These are phyloP conservation scores for Drosophila mauritiana DNA, from an alignment of 1,140 invertebrate genomes.

Conservation along the genomic window DNA sequence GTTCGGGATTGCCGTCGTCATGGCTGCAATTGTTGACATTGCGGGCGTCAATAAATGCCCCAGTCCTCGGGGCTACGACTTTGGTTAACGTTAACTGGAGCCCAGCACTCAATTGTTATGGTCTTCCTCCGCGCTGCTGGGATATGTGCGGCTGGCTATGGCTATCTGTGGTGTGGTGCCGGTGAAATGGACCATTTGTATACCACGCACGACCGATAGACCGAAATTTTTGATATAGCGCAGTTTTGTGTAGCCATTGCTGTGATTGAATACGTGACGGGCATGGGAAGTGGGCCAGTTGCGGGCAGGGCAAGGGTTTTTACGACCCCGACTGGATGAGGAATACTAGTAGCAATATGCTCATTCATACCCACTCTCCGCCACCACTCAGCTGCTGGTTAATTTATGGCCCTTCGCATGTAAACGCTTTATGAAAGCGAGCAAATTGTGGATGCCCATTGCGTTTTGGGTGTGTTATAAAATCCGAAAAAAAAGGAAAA, in stretches of 20 bases:
- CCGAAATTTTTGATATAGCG: constrained; percentile 80
- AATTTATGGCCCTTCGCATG: constrained; percentile 52
- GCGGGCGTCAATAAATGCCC: constrained; percentile 72
- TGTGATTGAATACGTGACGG: constrained; percentile 78
- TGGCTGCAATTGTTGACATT: constrained; percentile 80
- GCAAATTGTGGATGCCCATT: constrained; percentile 29
- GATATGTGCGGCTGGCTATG: background rate
- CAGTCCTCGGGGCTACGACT: constrained; percentile 27
- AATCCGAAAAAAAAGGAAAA: constrained; percentile 14
- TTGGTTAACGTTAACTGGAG: constrained; percentile 66
- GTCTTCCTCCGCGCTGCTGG: constrained; percentile 3
- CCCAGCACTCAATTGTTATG: constrained; percentile 44
- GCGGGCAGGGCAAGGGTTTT: constrained; percentile 60
- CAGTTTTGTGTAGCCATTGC: constrained; percentile 79
- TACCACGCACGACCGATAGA: constrained; percentile 65
- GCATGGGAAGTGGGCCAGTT: constrained; percentile 53
- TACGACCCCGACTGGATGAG: constrained; percentile 33
- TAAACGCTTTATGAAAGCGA: constrained; percentile 69
- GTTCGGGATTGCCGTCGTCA: constrained; percentile 58
- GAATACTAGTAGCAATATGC: constrained; percentile 28
- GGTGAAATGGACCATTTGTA: constrained; percentile 69
- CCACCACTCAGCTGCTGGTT: constrained; percentile 18
- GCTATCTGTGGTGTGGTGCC: constrained; percentile 21
- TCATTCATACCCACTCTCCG: constrained; percentile 18
- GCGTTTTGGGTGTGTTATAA: constrained; percentile 28